phyloP scores from a whole-genome alignment of 2,888 invertebrate genomes.

The Molanna angustata region DNA sequence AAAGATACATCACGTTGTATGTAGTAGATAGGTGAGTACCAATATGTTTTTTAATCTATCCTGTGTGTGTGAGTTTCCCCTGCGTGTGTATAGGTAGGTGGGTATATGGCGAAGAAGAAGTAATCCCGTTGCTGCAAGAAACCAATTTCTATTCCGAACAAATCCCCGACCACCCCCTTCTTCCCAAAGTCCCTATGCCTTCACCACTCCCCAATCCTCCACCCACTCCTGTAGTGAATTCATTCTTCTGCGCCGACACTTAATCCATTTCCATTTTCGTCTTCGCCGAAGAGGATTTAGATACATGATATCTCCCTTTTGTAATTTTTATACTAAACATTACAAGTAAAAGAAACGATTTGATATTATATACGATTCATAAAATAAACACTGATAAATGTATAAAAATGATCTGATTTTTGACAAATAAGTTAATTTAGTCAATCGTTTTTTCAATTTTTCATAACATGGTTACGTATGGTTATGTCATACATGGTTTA shows the following conservation, averaged over 20 bases:
- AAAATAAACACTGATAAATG: too few relatives aligned
- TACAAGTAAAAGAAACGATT: too few relatives aligned
- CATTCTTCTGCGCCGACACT: slow-evolving; percentile 5
- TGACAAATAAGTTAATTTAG: too few relatives aligned
- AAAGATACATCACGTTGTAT: neutral
- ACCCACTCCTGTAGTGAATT: too few relatives aligned
- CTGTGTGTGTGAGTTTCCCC: neutral
- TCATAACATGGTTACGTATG: too few relatives aligned
- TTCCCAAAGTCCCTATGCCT: slow-evolving; percentile 7
- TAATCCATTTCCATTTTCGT: neutral
- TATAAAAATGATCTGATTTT: too few relatives aligned
- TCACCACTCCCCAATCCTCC: neutral
- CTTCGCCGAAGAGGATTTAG: too few relatives aligned
- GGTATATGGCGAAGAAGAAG: slow-evolving; percentile 25
- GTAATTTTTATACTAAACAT: too few relatives aligned
- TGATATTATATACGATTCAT: too few relatives aligned
- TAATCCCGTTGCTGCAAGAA: slow-evolving; percentile 35
- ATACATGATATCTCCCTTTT: too few relatives aligned
- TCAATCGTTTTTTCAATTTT: too few relatives aligned
- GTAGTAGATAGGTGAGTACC: neutral
- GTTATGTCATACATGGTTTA: too few relatives aligned
- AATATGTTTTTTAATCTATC: neutral
- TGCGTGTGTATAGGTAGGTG: slow-evolving; percentile 25
- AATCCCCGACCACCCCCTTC: slow-evolving; percentile 32
- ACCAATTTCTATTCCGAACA: slow-evolving; percentile 35